A percentile compares a stretch with the other conserved stretches of the same genome.
phyloP scores from a whole-genome alignment of 2,888 invertebrate species.

The Cephus nigrinus region DNA sequence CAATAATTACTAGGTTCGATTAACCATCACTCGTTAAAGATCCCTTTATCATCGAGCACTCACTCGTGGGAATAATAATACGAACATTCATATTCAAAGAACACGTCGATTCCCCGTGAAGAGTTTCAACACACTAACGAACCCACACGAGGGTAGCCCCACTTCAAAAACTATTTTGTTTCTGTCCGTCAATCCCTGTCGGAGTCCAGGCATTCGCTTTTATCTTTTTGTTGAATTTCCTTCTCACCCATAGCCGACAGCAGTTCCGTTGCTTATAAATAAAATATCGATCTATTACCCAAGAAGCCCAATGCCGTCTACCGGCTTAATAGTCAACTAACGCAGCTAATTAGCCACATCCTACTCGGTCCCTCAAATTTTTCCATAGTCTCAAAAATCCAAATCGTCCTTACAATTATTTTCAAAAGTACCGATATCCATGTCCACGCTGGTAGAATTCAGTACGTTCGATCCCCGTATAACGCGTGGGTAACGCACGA shows the following conservation, averaged over 20 bases:
- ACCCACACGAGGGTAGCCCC: background rate
- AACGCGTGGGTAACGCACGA: background rate
- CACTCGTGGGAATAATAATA: background rate
- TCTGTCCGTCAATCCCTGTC: slow-evolving; percentile 2
- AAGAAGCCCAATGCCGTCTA: slow-evolving; percentile 17
- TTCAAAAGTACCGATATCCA: background rate
- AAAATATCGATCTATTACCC: slow-evolving; percentile 22
- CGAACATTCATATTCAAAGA: background rate
- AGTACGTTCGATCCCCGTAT: background rate
- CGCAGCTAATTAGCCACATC: slow-evolving; percentile 8
- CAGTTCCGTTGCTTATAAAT: slow-evolving; percentile 18
- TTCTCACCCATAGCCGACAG: background rate
- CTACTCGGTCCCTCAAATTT: background rate
- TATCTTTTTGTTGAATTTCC: background rate
- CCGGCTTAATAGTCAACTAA: slow-evolving; percentile 18
- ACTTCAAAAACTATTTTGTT: slow-evolving; percentile 3
- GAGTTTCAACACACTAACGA: background rate
- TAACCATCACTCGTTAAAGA: background rate
- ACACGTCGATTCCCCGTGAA: background rate
- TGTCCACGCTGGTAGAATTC: background rate
- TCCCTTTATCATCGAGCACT: background rate
- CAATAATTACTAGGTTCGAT: background rate
- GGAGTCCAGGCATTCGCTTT: background rate
- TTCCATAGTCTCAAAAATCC: background rate
- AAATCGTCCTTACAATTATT: background rate